Evolutionary conservation across 2,888 invertebrate genomes (phyloP), one percentile per base, ranked within the genome.

Genomic region (Pollenia labialis): DNA sequence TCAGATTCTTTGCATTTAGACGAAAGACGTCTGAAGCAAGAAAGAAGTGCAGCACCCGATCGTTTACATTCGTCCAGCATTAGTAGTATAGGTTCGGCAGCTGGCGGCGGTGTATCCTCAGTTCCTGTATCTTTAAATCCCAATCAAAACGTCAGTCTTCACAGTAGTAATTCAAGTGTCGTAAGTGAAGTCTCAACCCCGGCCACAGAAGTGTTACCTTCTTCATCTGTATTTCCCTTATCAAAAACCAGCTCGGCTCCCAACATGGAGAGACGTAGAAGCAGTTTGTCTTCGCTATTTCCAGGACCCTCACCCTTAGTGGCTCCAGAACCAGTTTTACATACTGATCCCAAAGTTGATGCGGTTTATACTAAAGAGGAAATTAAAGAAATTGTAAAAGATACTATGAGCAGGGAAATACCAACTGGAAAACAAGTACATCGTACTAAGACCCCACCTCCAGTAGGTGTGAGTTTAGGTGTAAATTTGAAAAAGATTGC

Each of bases 391-490:
- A 87, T 89, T 16, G 89, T 76, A 1, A 68, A 89, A 46, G 88
- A 89, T 68, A 90, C 90, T 18, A 88, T 90, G 0, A 89, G 90
- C 71, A 90, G 91, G 32, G 91, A 91, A 50, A 90, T 90, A 85
- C 91, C 92, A 14, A 90, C 88, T 14, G 90, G 88, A 11, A 92
- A 90, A 71, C 88, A 89, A 90, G 89, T 90, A 16, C 93, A 92
- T 89, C 90, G 91, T 46, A 91, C 92, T 3, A 92, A 90, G 76
- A 93, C 93, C 0, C 93, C 93, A 4, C 93, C 93, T 1, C 91
- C 93, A 0, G 91, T 91, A n/a, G 92, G 92, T 7, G 90, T 91
- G 18, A 92, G 90, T 54, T 83, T 93, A 23, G 93, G 93, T 2
- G 92, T 93, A 0, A 90, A 89, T 69, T 89, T 93, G 0, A 93